Conservation (phyloP, 2,888 invertebrate species). For the Schizotus pectinicornis region DNA sequence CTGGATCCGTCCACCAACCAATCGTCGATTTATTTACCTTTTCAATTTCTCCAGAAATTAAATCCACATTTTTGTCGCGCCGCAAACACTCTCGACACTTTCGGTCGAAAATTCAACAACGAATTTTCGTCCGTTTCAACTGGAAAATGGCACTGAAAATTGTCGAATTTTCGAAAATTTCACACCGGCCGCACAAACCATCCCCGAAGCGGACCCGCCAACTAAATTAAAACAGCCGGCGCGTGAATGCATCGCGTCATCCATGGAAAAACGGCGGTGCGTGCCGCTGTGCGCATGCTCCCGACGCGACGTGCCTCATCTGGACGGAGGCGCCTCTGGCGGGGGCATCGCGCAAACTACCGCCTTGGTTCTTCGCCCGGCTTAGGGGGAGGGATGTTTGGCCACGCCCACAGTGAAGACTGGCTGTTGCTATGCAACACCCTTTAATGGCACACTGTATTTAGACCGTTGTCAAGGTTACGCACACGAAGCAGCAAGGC, state of each 20-base stretch:
- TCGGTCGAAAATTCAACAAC: too few species aligned
- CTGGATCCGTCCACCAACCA: too few species aligned
- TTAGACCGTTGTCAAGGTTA: constrained; percentile 47
- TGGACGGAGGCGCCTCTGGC: constrained; percentile 22
- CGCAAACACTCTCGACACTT: too few species aligned
- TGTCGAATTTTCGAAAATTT: too few species aligned
- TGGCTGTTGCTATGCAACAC: constrained; percentile 47
- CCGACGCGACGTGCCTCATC: constrained; percentile 10
- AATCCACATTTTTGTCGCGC: too few species aligned
- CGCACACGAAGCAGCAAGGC: constrained; percentile 22
- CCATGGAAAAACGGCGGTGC: not conserved
- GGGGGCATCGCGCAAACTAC: not conserved
- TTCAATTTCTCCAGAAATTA: too few species aligned
- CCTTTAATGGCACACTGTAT: constrained; percentile 45
- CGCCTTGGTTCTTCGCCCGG: constrained; percentile 32
- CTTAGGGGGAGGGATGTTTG: constrained; percentile 37
- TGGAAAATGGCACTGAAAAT: too few species aligned
- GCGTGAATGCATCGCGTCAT: constrained; percentile 17
- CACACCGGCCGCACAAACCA: too few species aligned
- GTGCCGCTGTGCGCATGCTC: too few species aligned
- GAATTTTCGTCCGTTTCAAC: too few species aligned
- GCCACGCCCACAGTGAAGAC: constrained; percentile 43
- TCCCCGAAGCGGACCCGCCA: not conserved
- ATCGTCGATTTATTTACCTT: too few species aligned
- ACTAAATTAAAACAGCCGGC: not conserved